Base-by-base conservation (phyloP, 2,888 invertebrate genomes). In the Eristalis intricaria region DNA sequence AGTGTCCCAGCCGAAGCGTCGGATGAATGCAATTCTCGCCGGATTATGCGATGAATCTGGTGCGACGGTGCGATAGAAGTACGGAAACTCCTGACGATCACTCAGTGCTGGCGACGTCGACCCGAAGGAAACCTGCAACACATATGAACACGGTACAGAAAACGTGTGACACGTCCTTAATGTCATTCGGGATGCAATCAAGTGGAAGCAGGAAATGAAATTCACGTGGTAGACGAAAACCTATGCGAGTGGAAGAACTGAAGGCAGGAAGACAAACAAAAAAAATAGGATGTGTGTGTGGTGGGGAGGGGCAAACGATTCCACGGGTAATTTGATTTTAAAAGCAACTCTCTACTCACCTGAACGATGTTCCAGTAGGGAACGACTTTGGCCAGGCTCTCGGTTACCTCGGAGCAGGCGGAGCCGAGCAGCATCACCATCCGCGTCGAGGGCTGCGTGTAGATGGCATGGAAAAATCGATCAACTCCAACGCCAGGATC, bases 351-450 rank as follows among this genome's bases (percentile, higher is more conserved):
- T 76, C 26, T 63, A 89, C 90, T 91, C 92, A 97, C 97, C 95
- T 98, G 97, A 11, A 98, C 95, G 90, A 98, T 96, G 92, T 98
- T 98, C 98, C 98, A 98, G 91, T 98, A 97, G 5, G 97, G 97
- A 35, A 97, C 97, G 78, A 98, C 96, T 93, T 98, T 97, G 40
- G 98, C 98, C 87, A 98, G 94, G 91, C 97, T 97, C 93, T 98
- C 97, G 0, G 98, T 98, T 76, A 98, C 98, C 91, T 98, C 97
- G 0, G 98, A 97, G 92, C 97, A 98, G 4, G 97, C 96, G 1
- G 97, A 96, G n/a, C 98, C 98, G 76, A 98, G 94, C 71, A 98
- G 93, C 94, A 97, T 95, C 87, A 96, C 95, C 95, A 98, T 96
- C 70, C 96, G 93, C 1, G 96, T 95, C 63, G 95, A 95, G 56